Conservation (phyloP, 2,888 invertebrate species). For the Drosophila lutescens region DNA sequence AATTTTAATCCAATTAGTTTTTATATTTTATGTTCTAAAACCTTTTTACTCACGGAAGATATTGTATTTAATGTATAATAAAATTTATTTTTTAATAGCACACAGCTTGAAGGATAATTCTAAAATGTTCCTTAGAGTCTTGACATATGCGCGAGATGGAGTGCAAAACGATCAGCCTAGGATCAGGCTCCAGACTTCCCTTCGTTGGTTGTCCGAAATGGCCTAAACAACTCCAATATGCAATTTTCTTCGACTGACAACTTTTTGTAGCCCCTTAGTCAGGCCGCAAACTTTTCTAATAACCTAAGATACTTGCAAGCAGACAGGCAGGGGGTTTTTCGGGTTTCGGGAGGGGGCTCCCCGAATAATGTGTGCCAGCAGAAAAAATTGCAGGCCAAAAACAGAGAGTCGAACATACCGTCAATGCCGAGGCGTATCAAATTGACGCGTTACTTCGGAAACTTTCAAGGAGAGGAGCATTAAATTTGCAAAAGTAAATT, state of each 20-base stretch:
- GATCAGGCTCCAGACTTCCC: neutral
- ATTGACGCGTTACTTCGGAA: conserved; percentile 58
- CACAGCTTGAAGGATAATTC: too few species aligned
- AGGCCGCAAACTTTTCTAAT: conserved; percentile 59
- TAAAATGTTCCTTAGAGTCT: too few species aligned
- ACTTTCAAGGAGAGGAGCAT: conserved; percentile 43
- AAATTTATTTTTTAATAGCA: too few species aligned
- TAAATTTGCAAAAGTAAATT: conserved; percentile 59
- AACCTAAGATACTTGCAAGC: conserved; percentile 63
- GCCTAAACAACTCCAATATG: conserved; percentile 42
- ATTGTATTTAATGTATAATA: too few species aligned
- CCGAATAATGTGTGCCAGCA: conserved; percentile 38
- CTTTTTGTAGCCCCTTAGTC: conserved; percentile 29
- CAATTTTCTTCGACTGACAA: conserved; percentile 44
- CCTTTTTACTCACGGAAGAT: too few species aligned
- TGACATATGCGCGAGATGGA: neutral
- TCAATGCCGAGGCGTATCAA: conserved; percentile 57
- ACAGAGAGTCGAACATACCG: conserved; percentile 5
- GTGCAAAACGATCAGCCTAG: neutral
- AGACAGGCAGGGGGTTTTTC: conserved; percentile 7
- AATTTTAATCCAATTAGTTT: too few species aligned
- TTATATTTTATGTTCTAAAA: too few species aligned
- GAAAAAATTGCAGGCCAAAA: conserved; percentile 31
- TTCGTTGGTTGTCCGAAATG: conserved; percentile 30
- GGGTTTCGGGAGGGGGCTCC: neutral